phyloP scores from a whole-genome alignment of 35 echinoderm and acorn worm species.

The Heliocidaris tuberculata region DNA sequence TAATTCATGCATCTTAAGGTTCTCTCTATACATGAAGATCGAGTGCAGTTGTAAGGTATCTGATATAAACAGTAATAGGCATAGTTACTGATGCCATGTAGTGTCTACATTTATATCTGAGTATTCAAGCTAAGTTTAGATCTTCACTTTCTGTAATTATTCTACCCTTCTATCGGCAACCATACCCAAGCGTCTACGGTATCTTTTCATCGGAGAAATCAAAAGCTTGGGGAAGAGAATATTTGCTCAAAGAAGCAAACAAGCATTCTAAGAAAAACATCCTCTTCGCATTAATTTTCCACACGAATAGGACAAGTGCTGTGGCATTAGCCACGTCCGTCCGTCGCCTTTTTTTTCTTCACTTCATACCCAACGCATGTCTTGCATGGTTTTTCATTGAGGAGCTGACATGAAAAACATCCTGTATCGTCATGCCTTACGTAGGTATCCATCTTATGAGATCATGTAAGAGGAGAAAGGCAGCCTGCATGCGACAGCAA shows the following conservation, averaged over 20 bases:
- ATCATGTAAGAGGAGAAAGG: background rate
- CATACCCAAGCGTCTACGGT: background rate
- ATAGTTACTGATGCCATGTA: background rate
- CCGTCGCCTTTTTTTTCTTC: background rate
- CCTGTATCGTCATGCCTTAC: slow-evolving; percentile 8
- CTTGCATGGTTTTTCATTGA: background rate
- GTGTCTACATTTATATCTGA: background rate
- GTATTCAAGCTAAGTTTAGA: background rate
- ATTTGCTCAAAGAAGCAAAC: background rate
- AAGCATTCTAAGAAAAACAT: background rate
- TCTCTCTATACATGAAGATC: no score
- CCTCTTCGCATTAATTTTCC: background rate
- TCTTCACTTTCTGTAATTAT: background rate
- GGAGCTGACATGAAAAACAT: background rate
- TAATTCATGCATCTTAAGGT: no score
- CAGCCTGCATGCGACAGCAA: background rate
- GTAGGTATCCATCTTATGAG: background rate
- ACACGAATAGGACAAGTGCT: background rate
- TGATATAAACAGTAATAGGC: background rate
- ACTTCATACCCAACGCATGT: background rate
- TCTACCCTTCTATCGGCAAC: background rate
- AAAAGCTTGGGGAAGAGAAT: background rate
- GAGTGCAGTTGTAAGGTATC: no score
- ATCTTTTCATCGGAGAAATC: background rate
- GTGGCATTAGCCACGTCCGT: background rate